Conservation (phyloP, 2,888 invertebrate species). For the Prostheceraeus crozeri region DNA sequence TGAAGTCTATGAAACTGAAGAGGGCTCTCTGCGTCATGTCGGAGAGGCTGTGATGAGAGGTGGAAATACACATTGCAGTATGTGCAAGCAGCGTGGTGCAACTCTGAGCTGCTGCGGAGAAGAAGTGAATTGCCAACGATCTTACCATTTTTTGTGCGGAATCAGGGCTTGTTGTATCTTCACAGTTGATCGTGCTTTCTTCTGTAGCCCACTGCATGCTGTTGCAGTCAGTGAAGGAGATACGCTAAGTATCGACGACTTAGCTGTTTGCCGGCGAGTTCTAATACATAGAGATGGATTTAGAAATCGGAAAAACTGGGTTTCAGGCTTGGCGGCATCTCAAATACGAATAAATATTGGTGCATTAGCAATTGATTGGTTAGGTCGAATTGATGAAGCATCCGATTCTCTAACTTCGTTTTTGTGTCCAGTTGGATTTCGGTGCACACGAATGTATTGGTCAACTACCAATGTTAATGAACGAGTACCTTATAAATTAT, state of each 20-base stretch:
- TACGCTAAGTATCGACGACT: no score
- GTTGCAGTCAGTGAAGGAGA: no score
- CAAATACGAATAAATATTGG: constrained; percentile 28
- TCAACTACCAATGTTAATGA: no score
- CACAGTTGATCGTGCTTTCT: no score
- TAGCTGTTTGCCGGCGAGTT: constrained; percentile 28
- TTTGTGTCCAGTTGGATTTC: constrained; percentile 24
- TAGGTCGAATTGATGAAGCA: constrained; percentile 19
- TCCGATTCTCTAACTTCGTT: not conserved
- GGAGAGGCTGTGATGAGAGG: constrained; percentile 9
- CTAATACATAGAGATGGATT: not conserved
- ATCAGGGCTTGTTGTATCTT: no score
- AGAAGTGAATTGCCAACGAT: no score
- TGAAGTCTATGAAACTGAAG: constrained; percentile 35
- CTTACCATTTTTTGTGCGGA: no score
- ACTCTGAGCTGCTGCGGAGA: constrained; percentile 23
- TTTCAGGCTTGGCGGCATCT: not conserved
- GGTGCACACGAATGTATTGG: no score
- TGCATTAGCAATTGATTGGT: constrained; percentile 15
- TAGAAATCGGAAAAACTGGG: not conserved
- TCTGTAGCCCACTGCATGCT: no score
- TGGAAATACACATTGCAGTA: not conserved
- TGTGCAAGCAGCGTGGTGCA: constrained; percentile 27
- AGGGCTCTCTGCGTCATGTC: constrained; percentile 8
- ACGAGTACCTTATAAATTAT: no score